These are phyloP conservation scores for Deilephila porcellus DNA, from an alignment of 2,888 invertebrate genomes.

Conservation along the genomic window DNA sequence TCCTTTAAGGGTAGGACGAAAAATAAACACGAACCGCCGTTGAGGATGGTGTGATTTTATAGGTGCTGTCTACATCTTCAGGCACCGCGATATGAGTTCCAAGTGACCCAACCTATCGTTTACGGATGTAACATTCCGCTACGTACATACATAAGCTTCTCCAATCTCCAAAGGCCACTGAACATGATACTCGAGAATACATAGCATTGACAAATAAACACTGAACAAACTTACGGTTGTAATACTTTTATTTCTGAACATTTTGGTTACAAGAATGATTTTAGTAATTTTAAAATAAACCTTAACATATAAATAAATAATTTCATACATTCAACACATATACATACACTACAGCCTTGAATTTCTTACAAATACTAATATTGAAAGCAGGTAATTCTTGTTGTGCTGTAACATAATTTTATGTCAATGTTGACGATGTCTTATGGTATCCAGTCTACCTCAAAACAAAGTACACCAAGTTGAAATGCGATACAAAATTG, in stretches of 20 bases:
- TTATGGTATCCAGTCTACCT: background rate
- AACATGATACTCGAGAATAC: too few species aligned
- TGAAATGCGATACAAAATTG: constrained; percentile 34
- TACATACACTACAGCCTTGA: constrained; percentile 53
- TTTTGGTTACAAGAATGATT: constrained; percentile 36
- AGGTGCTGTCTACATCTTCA: too few species aligned
- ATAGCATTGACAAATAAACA: too few species aligned
- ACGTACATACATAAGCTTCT: too few species aligned
- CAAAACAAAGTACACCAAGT: constrained; percentile 24
- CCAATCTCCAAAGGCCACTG: too few species aligned
- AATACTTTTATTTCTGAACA: constrained; percentile 9
- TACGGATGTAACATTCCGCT: too few species aligned
- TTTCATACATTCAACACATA: constrained; percentile 59
- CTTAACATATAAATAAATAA: constrained; percentile 62
- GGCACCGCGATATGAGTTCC: too few species aligned
- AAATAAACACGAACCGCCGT: too few species aligned
- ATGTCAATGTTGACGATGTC: background rate
- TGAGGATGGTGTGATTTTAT: too few species aligned
- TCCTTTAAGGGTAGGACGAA: too few species aligned
- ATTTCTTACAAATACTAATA: constrained; percentile 27
- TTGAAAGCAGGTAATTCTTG: constrained; percentile 6
- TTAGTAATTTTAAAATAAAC: constrained; percentile 41
- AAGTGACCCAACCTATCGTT: too few species aligned
- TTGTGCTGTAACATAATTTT: background rate
- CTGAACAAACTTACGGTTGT: background rate